Evolutionary conservation across 1,140 invertebrate genomes (phyloP), one percentile per base, ranked within the genome.

Genomic region (Daktulosphaira vitifoliae): DNA sequence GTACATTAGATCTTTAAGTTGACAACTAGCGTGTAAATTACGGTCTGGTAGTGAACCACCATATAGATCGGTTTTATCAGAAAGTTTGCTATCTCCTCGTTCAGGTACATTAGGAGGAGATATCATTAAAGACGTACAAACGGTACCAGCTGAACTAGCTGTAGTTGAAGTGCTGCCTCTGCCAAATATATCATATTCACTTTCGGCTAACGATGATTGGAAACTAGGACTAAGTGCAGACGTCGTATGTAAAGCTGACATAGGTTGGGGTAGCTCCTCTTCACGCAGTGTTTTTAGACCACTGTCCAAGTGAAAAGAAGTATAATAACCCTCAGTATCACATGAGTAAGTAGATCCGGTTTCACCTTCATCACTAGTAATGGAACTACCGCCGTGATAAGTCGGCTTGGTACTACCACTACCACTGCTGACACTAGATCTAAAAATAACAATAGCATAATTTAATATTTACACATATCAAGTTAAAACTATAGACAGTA

Each of bases 241-340:
- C 29, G 80, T 82, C 18, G 79, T 79, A 71, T 84, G 83, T 69
- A 85, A 70, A 5, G 83, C 82, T 4, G 81, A 82, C 52, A 80
- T 76, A 1, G 82, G 82, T 6, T 62, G 56, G 15, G 44, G 16
- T 2, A 39, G 56, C 72, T 89, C 88, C 75, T 90, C 87, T 74
- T 90, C 88, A 73, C 87, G 85, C 15, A 88, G 74, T 0, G 87
- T 89, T 74, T 92, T 91, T 46, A 96, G 74, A 2, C 93, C 94
- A 64, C 90, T 94, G 75, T 97, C 94, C 79, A 93, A 86, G 73
- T 96, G 92, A 78, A 97, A 96, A 11, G 92, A 96, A 0, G 94
- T 97, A 74, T 96, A 97, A 74, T 96, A 97, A 11, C 94, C 93
- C 76, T 96, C 94, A 13, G 92, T 94, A 73, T 97, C 94, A 71